These are phyloP conservation scores for Tenthredo amoena DNA, from an alignment of 2,888 invertebrate genomes.

Conservation along the genomic window DNA sequence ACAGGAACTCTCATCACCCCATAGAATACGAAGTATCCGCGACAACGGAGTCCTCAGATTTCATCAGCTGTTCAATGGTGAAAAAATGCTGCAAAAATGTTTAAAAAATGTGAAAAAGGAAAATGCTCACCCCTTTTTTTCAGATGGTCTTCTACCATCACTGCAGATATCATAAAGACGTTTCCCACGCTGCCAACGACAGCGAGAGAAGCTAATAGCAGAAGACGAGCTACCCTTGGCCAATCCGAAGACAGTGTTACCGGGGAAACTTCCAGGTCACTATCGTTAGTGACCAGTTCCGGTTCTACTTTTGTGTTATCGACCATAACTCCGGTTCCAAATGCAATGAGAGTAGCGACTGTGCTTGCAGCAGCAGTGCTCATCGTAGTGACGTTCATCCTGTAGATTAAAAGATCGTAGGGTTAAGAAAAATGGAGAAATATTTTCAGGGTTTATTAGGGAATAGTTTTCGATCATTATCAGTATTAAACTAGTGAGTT, in stretches of 20 bases:
- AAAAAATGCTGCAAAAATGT: neutral
- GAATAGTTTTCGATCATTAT: neutral
- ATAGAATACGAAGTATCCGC: neutral
- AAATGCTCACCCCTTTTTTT: conserved; percentile 82
- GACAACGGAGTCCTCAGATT: neutral
- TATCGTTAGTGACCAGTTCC: conserved; percentile 58
- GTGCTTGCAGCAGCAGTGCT: conserved; percentile 56
- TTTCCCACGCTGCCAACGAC: conserved; percentile 86
- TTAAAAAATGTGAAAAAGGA: neutral
- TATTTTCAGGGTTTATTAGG: no score
- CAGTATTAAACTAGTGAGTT: neutral
- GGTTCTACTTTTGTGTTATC: conserved; percentile 60
- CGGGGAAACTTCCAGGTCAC: conserved; percentile 81
- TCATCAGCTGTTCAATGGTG: neutral
- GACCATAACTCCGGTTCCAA: conserved; percentile 66
- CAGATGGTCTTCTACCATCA: conserved; percentile 86
- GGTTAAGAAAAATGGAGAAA: neutral
- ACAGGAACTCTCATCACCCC: neutral
- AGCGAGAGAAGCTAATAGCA: conserved; percentile 83
- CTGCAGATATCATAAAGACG: conserved; percentile 87
- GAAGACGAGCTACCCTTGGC: conserved; percentile 84
- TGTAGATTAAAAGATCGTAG: neutral
- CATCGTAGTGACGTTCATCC: conserved; percentile 49
- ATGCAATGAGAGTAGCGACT: conserved; percentile 64
- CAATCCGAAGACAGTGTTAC: conserved; percentile 84